These are phyloP conservation scores for Ormia ochracea DNA, from an alignment of 2,888 invertebrate genomes.

Conservation along the genomic window DNA sequence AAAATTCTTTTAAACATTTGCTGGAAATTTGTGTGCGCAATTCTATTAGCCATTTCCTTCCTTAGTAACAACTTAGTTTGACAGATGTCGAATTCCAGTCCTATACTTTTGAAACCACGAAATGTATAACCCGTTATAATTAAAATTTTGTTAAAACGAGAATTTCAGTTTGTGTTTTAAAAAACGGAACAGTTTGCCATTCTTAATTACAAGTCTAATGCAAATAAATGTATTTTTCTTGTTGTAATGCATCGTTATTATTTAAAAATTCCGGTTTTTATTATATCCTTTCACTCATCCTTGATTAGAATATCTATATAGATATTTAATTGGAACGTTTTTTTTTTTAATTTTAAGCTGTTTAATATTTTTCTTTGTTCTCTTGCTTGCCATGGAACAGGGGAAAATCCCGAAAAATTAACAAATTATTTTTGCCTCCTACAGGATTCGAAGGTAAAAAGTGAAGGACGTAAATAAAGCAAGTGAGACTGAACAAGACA, in stretches of 20 bases:
- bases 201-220: too few species aligned
- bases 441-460: not conserved
- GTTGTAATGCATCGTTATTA: not conserved
- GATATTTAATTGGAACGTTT: not conserved
- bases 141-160: too few species aligned
- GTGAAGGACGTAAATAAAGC: not conserved
- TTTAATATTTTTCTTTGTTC: not conserved
- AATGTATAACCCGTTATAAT: too few species aligned
- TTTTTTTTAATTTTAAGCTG: not conserved
- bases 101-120: too few species aligned
- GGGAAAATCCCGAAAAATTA: not conserved
- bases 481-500: not conserved
- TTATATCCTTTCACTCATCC: slow-evolving; percentile 7
- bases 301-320: slow-evolving; percentile 21
- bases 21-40: too few species aligned
- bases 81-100: too few species aligned
- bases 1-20: too few species aligned
- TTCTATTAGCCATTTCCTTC: too few species aligned
- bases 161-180: too few species aligned
- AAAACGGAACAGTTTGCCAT: too few species aligned
- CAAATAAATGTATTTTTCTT: too few species aligned
- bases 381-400: not conserved
- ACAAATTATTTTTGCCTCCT: not conserved
- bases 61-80: too few species aligned
- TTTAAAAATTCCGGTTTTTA: not conserved